Conservation (phyloP, 37 sponge, comb jelly and placozoan species). For the Halichondria panicea region DNA sequence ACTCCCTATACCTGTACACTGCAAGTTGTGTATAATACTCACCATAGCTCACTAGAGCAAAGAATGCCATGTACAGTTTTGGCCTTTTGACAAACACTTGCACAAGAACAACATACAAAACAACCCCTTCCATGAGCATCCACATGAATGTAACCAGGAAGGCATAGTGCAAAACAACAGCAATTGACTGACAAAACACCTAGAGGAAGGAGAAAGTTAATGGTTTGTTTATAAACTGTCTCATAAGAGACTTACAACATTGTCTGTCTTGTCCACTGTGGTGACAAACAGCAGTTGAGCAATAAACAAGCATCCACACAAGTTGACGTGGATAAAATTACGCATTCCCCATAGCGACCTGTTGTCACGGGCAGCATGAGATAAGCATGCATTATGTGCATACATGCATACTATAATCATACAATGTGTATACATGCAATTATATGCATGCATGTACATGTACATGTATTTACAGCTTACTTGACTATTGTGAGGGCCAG, state of each 20-base stretch:
- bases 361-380: background rate
- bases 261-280: constrained; percentile 40
- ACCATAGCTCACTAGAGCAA: constrained; percentile 62
- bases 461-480: constrained; percentile 5
- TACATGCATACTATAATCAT: background rate
- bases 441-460: background rate
- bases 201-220: background rate
- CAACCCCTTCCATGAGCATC: constrained; percentile 84
- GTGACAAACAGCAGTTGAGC: constrained; percentile 50
- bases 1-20: background rate
- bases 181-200: constrained; percentile 29
- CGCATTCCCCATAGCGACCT: constrained; percentile 69
- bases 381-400: background rate
- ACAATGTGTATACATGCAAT: background rate
- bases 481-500: constrained; percentile 21
- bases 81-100: constrained; percentile 52
- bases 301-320: constrained; percentile 48
- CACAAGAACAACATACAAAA: constrained; percentile 57
- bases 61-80: constrained; percentile 23
- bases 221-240: background rate
- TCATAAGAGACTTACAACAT: constrained; percentile 20
- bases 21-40: background rate
- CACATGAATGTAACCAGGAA: constrained; percentile 73
- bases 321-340: constrained; percentile 56
- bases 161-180: constrained; percentile 52